Percentiles rank a stretch among this genome's conserved stretches.
Conservation (phyloP, 2,113 vertebrate genomes). For the Rhinichthys klamathensis region DNA sequence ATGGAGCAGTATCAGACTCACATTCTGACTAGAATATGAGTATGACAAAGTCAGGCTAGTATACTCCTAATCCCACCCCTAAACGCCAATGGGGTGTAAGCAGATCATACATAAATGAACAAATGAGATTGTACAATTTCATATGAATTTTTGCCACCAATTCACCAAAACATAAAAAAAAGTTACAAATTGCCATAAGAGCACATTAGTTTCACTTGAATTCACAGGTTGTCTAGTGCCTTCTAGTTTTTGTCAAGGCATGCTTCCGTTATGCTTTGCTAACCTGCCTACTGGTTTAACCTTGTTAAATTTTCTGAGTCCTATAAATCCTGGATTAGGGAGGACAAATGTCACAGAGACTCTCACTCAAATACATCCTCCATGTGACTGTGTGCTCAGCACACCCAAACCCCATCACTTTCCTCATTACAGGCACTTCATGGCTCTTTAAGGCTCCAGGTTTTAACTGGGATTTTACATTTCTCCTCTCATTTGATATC, state of each 20-base stretch:
- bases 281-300: constrained; percentile 66
- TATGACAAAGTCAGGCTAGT: too few species aligned
- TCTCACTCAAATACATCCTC: constrained; percentile 55
- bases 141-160: not conserved
- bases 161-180: not conserved
- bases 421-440: constrained; percentile 75
- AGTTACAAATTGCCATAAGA: not conserved
- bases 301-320: constrained; percentile 68
- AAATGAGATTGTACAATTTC: not conserved
- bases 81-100: not conserved
- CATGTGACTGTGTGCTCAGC: constrained; percentile 61
- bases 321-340: constrained; percentile 75
- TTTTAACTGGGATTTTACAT: constrained; percentile 79
- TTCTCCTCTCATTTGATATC: constrained; percentile 73
- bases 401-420: constrained; percentile 72
- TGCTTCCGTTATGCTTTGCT: constrained; percentile 50
- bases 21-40: too few species aligned
- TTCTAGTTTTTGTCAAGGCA: constrained; percentile 18
- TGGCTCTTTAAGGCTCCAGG: constrained; percentile 71
- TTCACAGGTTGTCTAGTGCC: constrained; percentile 8
- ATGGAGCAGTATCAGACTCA: too few species aligned
- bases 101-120: not conserved
- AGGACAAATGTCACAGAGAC: constrained; percentile 71
- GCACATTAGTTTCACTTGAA: not conserved
- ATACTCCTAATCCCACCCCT: not conserved